Evolutionary conservation across 2,888 invertebrate species (phyloP), one percentile per base, ranked within the genome.

Genomic region (Dasypogon diadema): DNA sequence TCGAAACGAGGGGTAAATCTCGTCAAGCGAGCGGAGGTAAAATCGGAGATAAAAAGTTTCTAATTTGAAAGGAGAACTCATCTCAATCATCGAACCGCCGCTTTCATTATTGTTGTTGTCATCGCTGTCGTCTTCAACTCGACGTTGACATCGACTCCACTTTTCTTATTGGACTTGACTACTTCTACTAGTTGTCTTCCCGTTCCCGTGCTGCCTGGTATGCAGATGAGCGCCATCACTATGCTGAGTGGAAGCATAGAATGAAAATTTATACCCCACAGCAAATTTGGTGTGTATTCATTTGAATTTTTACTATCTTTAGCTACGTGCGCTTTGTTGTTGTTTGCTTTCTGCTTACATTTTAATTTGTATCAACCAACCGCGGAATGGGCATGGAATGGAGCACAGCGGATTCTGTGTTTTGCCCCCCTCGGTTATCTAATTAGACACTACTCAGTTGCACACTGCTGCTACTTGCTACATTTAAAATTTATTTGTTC

Each of bases 251-350:
- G 46, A 56, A 76, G 74, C 74, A 74, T 77, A 77, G 77, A 77
- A 77, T 77, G 77, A 77, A 77, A 77, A 75, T 74, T 75, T 42
- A 73, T 74, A 74, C 75, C 58, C 74, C 77, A 74, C 51, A 74
- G 26, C 68, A 75, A 60, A 65, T 75, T 77, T 77, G 77, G 77
- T 77, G 54, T 54, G 77, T 77, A 74, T 70, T 37, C 22, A 65
- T 65, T 42, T 42, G 46, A 46, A 51, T 70, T 51, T 54, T 51
- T 63, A 42, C 42, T 34, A 63, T 42, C 42, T 63, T 42, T 63
- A 42, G 37, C n/a, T 30, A 30, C 30, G 30, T 30, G 30, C 30
- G 12, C 14, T 63, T 48, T 48, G 16, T 48, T 48, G 16, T 48
- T 14, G n/a, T 48, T 46, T 21, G 42, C 6, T 26, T 2, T 30